Evolutionary conservation across 2,797 vertebrate species (phyloP).

Genomic region (Myotis pilosus): DNA sequence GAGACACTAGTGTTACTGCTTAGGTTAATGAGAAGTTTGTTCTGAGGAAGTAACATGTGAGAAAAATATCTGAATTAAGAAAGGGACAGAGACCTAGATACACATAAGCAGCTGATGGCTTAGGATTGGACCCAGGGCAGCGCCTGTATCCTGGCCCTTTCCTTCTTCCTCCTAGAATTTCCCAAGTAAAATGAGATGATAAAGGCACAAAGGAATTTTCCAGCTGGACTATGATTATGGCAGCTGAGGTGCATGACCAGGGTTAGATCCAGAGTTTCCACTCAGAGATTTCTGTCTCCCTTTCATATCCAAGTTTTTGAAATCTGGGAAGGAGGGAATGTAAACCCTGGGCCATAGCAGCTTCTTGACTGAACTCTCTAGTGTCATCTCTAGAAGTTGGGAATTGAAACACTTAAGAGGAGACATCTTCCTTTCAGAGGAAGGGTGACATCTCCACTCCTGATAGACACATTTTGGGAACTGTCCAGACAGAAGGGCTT

Average conservation of each 20-base stretch:
- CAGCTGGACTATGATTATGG: background rate
- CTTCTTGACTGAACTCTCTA: background rate
- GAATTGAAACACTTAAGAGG: background rate
- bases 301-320: background rate
- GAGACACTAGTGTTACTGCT: background rate
- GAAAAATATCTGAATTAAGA: background rate
- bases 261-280: background rate
- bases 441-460: background rate
- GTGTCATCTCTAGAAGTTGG: background rate
- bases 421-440: background rate
- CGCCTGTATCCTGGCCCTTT: background rate
- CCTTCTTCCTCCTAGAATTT: background rate
- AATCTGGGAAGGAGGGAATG: background rate
- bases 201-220: background rate
- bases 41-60: background rate
- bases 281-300: background rate
- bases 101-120: background rate
- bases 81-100: background rate
- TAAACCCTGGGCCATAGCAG: background rate
- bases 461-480: background rate
- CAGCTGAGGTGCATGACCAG: background rate
- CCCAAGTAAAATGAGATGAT: background rate
- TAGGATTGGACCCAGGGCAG: background rate
- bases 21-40: background rate
- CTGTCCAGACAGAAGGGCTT: background rate